Evolutionary conservation across 2,797 vertebrate genomes (phyloP), one percentile per base, ranked within the genome.

Genomic region (Eulemur rubriventer): DNA sequence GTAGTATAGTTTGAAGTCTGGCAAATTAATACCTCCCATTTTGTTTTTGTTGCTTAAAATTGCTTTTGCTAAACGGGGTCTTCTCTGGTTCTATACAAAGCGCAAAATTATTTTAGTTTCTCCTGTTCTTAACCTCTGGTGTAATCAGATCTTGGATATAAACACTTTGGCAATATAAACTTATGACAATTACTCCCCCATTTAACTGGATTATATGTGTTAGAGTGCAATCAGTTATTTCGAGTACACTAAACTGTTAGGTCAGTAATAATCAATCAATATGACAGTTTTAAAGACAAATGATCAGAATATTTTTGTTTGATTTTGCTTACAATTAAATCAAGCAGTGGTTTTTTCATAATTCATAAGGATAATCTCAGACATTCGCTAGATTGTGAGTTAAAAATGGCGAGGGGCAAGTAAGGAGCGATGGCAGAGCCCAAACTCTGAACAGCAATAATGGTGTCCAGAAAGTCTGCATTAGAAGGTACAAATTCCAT

Each of bases 181-280:
- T 73, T 87, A 52, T 30, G 30, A 13, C n/a, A 67, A 8, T 96
- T 82, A 26, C 1, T 69, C 85, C 28, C 35, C 43, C 41, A 14
- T 84, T 93, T 79, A 65, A 79, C 57, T 84, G 43, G 35, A 38
- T 92, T 30, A 41, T 46, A 24, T 33, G 2, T 82, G 20, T 50
- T 87, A 73, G 26, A 59, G 10, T 78, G 20, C 20, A 55, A 73
- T 89, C 13, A 81, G 46, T 93, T 93, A 94, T 85, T 96, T 76
- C 46, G 9, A 65, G 43, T 67, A 86, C 1, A 38, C 24, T 63
- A 84, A 81, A 13, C 8, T 88, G 24, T 81, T 38, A 85, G 14
- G 5, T 76, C 35, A 89, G 4, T 78, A 81, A 88, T 6, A 84
- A 28, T 78, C 35, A 79, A 35, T 65, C 43, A 41, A 55, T 46